These are phyloP conservation scores for Drosophila arawakana DNA, from an alignment of 1,140 invertebrate genomes.

Conservation along the genomic window DNA sequence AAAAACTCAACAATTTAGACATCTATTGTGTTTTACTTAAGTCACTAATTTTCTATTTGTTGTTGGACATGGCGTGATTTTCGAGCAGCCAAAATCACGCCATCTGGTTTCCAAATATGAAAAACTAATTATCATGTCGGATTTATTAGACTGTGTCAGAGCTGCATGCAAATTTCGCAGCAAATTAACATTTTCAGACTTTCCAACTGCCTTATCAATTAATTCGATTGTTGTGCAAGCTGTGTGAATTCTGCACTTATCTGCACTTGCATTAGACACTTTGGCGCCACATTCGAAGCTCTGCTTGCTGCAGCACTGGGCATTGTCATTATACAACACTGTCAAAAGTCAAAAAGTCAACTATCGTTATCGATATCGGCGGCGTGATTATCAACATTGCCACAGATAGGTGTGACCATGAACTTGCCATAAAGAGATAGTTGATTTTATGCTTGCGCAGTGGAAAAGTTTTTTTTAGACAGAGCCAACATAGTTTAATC, in stretches of 20 bases:
- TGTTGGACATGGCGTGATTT: conserved; percentile 39
- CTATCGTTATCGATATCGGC: conserved; percentile 59
- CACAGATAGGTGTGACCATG: conserved; percentile 47
- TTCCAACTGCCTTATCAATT: conserved; percentile 6
- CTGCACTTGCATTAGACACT: conserved; percentile 3
- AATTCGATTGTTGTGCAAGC: conserved; percentile 21
- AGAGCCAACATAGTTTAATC: conserved; percentile 26
- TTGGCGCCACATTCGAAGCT: conserved; percentile 42
- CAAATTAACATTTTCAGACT: not conserved
- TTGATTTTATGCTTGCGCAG: conserved; percentile 12
- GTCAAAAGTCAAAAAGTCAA: conserved; percentile 6
- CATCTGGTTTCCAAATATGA: conserved; percentile 25
- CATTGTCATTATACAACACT: conserved; percentile 27
- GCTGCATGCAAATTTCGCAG: conserved; percentile 13
- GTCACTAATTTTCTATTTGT: conserved; percentile 5
- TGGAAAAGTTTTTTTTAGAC: conserved; percentile 50
- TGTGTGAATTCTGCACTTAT: conserved; percentile 7
- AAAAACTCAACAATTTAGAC: conserved; percentile 20
- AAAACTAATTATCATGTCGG: conserved; percentile 20
- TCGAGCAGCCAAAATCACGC: conserved; percentile 26
- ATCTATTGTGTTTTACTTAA: conserved; percentile 7
- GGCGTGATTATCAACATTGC: conserved; percentile 8
- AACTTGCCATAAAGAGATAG: conserved; percentile 44
- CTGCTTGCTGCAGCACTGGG: not conserved
- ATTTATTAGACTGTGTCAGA: conserved; percentile 37